Percentiles rank a stretch among this genome's conserved stretches.
phyloP scores from a whole-genome alignment of 2,888 invertebrate species.

The Diaphora mendica region DNA sequence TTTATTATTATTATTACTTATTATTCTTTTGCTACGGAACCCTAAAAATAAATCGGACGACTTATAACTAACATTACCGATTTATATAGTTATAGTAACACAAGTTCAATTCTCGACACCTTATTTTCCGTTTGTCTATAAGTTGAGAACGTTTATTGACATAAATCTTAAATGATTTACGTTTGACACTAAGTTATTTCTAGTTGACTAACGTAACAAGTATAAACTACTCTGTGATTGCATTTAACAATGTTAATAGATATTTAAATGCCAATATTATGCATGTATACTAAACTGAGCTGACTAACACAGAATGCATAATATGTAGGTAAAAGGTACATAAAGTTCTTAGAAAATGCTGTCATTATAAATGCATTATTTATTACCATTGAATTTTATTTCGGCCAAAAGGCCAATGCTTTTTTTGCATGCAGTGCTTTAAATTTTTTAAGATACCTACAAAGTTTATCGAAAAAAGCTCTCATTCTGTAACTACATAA shows the following conservation, averaged over 20 bases:
- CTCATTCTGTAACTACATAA: too few relatives aligned
- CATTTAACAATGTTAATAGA: not conserved
- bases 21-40: too few relatives aligned
- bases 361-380: not conserved
- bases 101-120: not conserved
- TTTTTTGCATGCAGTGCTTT: too few relatives aligned
- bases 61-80: not conserved
- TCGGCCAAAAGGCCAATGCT: not conserved
- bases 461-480: too few relatives aligned
- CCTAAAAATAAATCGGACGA: not conserved
- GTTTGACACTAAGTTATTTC: constrained; percentile 25
- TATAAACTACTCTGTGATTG: not conserved
- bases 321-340: not conserved
- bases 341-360: not conserved
- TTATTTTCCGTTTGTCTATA: not conserved
- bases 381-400: not conserved
- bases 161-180: constrained; percentile 20
- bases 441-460: too few relatives aligned
- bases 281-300: not conserved
- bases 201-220: constrained; percentile 20
- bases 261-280: not conserved
- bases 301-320: not conserved
- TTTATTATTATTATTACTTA: too few relatives aligned
- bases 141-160: constrained; percentile 13
- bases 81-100: not conserved